Conservation (phyloP, 2,888 invertebrate species). For the Epirrhoe alternata region DNA sequence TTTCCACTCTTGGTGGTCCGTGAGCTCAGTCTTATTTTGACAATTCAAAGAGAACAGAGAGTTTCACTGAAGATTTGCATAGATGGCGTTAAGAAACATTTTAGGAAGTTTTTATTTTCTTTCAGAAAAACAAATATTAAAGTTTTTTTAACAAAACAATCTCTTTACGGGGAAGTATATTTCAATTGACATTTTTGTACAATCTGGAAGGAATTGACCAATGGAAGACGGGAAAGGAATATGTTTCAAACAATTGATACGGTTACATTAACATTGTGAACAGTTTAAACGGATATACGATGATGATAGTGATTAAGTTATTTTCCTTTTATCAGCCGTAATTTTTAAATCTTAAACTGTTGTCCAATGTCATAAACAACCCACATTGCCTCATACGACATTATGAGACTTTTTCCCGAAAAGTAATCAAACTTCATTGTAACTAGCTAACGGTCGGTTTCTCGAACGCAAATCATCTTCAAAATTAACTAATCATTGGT, state of each 20-base stretch:
- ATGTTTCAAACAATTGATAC: conserved; percentile 49
- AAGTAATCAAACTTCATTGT: too few relatives aligned
- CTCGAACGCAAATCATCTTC: too few relatives aligned
- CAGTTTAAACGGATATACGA: neutral
- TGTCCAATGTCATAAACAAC: too few relatives aligned
- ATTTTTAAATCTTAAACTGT: too few relatives aligned
- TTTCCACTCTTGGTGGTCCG: conserved; percentile 28
- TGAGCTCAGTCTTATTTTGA: conserved; percentile 40
- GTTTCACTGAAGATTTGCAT: neutral
- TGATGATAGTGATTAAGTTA: neutral
- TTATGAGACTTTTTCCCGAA: too few relatives aligned
- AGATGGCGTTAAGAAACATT: neutral
- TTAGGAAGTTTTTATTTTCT: neutral
- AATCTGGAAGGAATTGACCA: conserved; percentile 81
- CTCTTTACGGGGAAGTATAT: conserved; percentile 60
- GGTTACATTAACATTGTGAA: neutral
- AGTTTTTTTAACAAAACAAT: neutral
- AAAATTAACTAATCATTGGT: too few relatives aligned
- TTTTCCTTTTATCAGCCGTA: too few relatives aligned
- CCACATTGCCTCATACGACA: too few relatives aligned
- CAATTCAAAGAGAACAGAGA: neutral
- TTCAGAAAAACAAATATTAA: neutral
- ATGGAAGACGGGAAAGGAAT: conserved; percentile 79
- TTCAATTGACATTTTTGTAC: conserved; percentile 81
- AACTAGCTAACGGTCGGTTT: too few relatives aligned